Percentiles rank a stretch among this genome's conserved stretches.
phyloP scores from a whole-genome alignment of 1,140 invertebrate genomes.

The Diorhabda carinulata region DNA sequence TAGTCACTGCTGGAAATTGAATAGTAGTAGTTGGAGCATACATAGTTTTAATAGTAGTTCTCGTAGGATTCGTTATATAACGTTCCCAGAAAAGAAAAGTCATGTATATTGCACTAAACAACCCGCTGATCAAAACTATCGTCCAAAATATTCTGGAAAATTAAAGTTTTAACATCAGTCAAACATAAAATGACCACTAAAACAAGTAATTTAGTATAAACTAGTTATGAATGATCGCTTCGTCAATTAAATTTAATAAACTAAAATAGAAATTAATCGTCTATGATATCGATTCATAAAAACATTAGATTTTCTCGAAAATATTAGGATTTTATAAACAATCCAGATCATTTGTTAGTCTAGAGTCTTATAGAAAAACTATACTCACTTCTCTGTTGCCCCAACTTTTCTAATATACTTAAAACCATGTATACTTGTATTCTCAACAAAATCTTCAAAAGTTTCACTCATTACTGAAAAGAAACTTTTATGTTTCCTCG shows the following conservation, averaged over 20 bases:
- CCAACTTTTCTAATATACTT: conserved; percentile 35
- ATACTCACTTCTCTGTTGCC: conserved; percentile 34
- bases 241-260: too few relatives aligned
- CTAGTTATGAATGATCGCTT: too few relatives aligned
- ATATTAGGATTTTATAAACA: too few relatives aligned
- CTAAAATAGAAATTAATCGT: too few relatives aligned
- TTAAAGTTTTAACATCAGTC: too few relatives aligned
- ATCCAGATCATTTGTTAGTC: too few relatives aligned
- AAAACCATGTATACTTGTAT: conserved; percentile 41
- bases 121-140: conserved; percentile 30
- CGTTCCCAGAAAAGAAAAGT: conserved; percentile 35
- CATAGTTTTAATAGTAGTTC: conserved; percentile 36
- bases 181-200: too few relatives aligned
- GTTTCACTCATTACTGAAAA: conserved; percentile 27
- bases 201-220: too few relatives aligned
- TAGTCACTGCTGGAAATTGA: conserved; percentile 42
- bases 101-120: conserved; percentile 35
- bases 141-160: conserved; percentile 39
- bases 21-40: conserved; percentile 36
- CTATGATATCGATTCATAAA: too few relatives aligned
- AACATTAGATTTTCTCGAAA: too few relatives aligned
- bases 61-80: conserved; percentile 37
- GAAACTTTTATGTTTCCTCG: conserved; percentile 17
- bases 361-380: too few relatives aligned
- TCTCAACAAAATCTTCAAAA: conserved; percentile 36